phyloP scores from a whole-genome alignment of 2,113 vertebrate genomes.

The Prionailurus viverrinus region DNA sequence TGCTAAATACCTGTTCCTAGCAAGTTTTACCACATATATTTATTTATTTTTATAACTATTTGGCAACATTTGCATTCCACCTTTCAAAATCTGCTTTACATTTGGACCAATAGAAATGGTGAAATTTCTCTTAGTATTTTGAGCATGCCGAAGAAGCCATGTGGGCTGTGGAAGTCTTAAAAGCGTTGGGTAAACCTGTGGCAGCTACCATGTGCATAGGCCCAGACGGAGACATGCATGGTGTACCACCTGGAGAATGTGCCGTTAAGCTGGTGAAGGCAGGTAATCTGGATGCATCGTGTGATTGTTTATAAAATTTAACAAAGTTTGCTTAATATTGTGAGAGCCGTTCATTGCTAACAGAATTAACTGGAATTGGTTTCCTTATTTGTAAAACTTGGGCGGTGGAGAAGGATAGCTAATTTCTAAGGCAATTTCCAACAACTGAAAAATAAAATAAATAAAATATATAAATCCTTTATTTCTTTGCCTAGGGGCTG shows the following conservation, averaged over 20 bases:
- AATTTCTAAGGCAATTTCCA: background rate
- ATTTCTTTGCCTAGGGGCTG: conserved; percentile 89
- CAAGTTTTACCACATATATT: background rate
- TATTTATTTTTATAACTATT: background rate
- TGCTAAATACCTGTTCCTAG: background rate
- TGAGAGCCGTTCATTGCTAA: background rate
- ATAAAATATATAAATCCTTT: background rate
- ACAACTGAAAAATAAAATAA: background rate
- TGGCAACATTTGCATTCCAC: background rate
- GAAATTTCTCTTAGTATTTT: conserved; percentile 92
- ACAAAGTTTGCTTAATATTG: background rate
- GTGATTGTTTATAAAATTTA: background rate
- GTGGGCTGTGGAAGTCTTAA: conserved; percentile 96
- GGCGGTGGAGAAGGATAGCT: background rate
- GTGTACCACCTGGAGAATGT: conserved; percentile 91
- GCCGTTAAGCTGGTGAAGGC: conserved; percentile 92
- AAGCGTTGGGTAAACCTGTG: conserved; percentile 91
- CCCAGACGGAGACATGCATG: conserved; percentile 94
- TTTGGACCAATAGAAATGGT: conserved; percentile 18
- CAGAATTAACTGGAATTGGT: background rate
- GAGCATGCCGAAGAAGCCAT: conserved; percentile 96
- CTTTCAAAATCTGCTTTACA: background rate
- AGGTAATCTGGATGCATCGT: conserved; percentile 85
- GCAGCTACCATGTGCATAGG: conserved; percentile 94
- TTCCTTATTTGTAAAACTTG: background rate